phyloP scores from a whole-genome alignment of 2,888 invertebrate species.

The Synergus japonicus region DNA sequence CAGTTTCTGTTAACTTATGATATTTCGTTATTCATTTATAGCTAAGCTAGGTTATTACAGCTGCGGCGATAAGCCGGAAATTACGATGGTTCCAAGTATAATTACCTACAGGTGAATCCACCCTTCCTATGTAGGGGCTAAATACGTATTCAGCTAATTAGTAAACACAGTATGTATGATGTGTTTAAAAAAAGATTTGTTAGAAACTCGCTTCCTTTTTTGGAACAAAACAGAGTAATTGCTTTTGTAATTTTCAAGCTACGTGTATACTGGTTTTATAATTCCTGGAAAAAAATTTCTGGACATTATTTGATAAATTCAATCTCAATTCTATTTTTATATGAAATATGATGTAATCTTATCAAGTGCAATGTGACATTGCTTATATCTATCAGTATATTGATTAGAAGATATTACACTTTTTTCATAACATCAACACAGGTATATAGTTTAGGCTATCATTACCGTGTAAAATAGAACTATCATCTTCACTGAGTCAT shows the following conservation, averaged over 20 bases:
- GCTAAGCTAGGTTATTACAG: neutral
- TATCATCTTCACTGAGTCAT: no score
- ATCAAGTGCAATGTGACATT: no score
- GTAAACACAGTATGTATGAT: neutral
- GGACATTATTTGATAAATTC: no score
- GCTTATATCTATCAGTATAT: no score
- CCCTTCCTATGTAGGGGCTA: neutral
- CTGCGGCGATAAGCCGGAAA: slow-evolving; percentile 32
- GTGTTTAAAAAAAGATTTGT: neutral
- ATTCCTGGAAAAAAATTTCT: no score
- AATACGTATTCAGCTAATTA: neutral
- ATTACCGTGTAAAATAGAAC: no score
- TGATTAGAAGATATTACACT: no score
- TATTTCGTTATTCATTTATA: slow-evolving; percentile 30
- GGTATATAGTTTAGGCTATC: no score
- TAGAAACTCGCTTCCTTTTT: neutral
- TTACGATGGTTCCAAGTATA: slow-evolving; percentile 29
- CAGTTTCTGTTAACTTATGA: slow-evolving; percentile 1
- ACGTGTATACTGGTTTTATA: neutral
- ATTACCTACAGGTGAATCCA: slow-evolving; percentile 33
- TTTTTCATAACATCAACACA: no score
- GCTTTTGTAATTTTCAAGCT: neutral
- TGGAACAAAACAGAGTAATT: neutral
- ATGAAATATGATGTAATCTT: no score
- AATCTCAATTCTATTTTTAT: no score